phyloP scores from a whole-genome alignment of 2,113 vertebrate species.

The Ceyx margarethae region DNA sequence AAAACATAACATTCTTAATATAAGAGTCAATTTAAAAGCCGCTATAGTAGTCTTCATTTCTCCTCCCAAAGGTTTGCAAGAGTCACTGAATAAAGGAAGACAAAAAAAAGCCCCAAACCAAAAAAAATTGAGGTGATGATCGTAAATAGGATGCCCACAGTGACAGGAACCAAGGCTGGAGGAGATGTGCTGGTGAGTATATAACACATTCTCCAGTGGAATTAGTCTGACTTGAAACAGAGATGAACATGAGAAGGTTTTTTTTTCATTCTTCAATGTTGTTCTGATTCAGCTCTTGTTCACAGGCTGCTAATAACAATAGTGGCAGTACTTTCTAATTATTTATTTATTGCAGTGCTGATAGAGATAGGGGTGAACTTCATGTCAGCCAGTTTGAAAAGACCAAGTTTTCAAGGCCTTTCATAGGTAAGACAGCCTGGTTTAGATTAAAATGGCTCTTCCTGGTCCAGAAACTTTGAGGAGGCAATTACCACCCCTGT shows the following conservation, averaged over 20 bases:
- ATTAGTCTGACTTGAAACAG: background rate
- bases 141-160: background rate
- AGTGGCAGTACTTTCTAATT: conserved; percentile 18
- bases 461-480: background rate
- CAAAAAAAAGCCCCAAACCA: background rate
- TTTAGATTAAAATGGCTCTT: conserved; percentile 25
- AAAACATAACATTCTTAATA: conserved; percentile 73
- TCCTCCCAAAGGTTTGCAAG: conserved; percentile 39
- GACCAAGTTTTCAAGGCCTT: background rate
- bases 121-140: background rate
- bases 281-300: background rate
- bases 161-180: background rate
- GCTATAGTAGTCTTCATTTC: conserved; percentile 42
- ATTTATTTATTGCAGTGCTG: conserved; percentile 64
- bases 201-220: background rate
- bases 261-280: conserved; percentile 9
- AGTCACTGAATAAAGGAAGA: conserved; percentile 39
- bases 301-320: conserved; percentile 37
- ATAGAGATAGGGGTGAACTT: conserved; percentile 33
- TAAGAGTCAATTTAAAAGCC: conserved; percentile 70
- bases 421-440: background rate
- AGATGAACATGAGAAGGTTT: background rate
- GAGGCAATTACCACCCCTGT: background rate
- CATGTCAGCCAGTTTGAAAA: conserved; percentile 45
- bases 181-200: background rate